Base-by-base conservation (phyloP, 2,113 vertebrate genomes). In the Oenanthe melanoleuca region DNA sequence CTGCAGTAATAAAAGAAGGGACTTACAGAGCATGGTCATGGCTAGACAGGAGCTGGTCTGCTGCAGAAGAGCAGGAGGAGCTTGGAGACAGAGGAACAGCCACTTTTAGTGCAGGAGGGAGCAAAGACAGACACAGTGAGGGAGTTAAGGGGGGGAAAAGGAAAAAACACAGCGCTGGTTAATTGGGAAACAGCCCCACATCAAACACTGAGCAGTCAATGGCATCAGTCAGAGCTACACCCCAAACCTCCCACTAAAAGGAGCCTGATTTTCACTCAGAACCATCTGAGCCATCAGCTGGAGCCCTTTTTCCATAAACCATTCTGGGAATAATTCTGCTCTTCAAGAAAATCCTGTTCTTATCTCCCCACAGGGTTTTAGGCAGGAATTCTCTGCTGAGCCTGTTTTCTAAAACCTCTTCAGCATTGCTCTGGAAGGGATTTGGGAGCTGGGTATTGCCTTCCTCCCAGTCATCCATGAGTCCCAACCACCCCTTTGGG, bases 31-130 rank as follows among this genome's bases (percentile, higher is more conserved):
- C 86, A 94, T 33, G 86, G 80, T 97, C 97, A 98, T 97, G 98
- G 97, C 97, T 99, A 99, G 92, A 99, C 99, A 98, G 99, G 98
- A 98, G 98, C 98, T 94, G 99, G 98, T 97, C 99, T 99, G 97
- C 98, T 99, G 99, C 99, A 99, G 98, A 99, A 98, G 98, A 99
- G 98, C 98, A 99, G 98, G 95, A 99, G 97, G 97, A 99, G 98
- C 97, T 99, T 99, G 98, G 98, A 99, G 98, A 98, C 97, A 98
- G 99, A 98, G 97, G 98, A 99, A 98, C 98, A 99, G 98, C 98
- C 98, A 95, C 99, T 99, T 97, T 97, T 94, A 96, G 95, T 92
- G 92, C 57, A 84, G 92, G 94, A 70, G 55, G 92, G 74, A 95
- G 92, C 94, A 97, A 93, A 97, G 93, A 97, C 83, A 93, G 89